Percentiles rank a stretch among this genome's conserved stretches.
Conservation (phyloP, 2,888 invertebrate genomes). For the Flexamia atlantica region DNA sequence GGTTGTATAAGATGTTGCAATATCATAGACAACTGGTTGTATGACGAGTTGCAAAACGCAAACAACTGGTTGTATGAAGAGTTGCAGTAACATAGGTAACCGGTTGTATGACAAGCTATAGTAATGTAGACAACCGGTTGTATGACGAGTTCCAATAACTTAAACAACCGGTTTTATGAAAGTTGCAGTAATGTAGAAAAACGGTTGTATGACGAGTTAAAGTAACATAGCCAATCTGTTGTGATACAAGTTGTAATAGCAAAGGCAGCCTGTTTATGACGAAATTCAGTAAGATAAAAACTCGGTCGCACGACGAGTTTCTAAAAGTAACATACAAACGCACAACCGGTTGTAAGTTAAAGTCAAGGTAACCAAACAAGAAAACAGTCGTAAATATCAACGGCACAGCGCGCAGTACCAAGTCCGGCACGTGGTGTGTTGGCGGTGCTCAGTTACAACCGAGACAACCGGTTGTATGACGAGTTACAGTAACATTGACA, state of each 20-base stretch:
- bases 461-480: conserved; percentile 34
- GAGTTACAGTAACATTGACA: not conserved
- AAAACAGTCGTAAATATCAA: not conserved
- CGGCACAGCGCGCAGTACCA: not conserved
- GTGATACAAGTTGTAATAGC: too few relatives aligned
- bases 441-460: not conserved
- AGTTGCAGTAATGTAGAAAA: too few relatives aligned
- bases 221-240: too few relatives aligned
- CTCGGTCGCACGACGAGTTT: too few relatives aligned
- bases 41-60: not conserved
- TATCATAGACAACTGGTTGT: conserved; percentile 7
- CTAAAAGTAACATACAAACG: too few relatives aligned
- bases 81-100: not conserved
- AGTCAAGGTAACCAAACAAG: not conserved
- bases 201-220: too few relatives aligned
- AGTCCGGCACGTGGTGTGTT: conserved; percentile 6
- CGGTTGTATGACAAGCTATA: not conserved
- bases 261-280: too few relatives aligned
- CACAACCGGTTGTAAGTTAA: conserved; percentile 3
- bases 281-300: too few relatives aligned
- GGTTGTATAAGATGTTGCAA: not conserved
- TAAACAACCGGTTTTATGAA: conserved; percentile 1
- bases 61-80: not conserved
- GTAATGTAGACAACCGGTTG: not conserved
- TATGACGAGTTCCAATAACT: not conserved